phyloP scores from a whole-genome alignment of 2,888 invertebrate genomes.

The Drosophila paracracens region DNA sequence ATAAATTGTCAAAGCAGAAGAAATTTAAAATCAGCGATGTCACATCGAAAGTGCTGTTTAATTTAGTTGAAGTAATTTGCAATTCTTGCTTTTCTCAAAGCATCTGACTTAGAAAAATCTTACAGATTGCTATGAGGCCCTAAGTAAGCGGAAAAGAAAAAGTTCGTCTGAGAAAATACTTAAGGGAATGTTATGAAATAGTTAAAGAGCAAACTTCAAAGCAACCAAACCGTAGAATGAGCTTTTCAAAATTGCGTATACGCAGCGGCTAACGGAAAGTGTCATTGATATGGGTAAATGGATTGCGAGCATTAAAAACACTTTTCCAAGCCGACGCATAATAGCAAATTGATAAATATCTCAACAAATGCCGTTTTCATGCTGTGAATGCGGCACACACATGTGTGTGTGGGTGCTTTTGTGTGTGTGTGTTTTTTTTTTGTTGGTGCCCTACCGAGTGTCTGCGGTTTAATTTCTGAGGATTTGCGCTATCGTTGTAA shows the following conservation, averaged over 20 bases:
- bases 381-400: neutral
- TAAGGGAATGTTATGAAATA: neutral
- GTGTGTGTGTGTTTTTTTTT: slow-evolving; percentile 10
- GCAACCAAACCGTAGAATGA: slow-evolving; percentile 29
- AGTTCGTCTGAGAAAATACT: neutral
- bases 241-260: slow-evolving; percentile 49
- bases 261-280: slow-evolving; percentile 20
- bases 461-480: slow-evolving; percentile 56
- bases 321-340: slow-evolving; percentile 45
- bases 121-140: neutral
- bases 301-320: slow-evolving; percentile 64
- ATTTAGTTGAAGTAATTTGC: neutral
- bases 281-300: slow-evolving; percentile 42
- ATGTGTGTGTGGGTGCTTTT: neutral
- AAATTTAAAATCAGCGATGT: neutral
- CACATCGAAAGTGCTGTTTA: neutral
- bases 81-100: neutral
- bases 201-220: neutral
- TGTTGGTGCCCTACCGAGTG: slow-evolving; percentile 51
- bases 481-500: slow-evolving; percentile 33
- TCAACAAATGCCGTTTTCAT: slow-evolving; percentile 19
- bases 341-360: slow-evolving; percentile 64
- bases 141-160: neutral
- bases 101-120: neutral
- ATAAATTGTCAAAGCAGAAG: neutral